phyloP scores from a whole-genome alignment of 2,797 vertebrate genomes.

The Vespertilio murinus region DNA sequence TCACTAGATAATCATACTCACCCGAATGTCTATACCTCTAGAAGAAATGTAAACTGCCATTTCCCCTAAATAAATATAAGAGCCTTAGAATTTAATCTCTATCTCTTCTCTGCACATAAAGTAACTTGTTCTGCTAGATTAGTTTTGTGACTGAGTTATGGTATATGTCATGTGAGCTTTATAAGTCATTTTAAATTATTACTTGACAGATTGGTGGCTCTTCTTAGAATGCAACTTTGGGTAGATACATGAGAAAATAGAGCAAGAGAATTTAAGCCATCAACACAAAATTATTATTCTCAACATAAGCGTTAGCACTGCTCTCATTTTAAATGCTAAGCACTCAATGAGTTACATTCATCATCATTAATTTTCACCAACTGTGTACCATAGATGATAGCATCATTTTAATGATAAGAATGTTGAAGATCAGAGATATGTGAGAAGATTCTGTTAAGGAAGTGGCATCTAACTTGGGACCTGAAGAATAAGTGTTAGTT shows the following conservation, averaged over 20 bases:
- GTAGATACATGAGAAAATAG: neutral
- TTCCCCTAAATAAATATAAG: constrained; percentile 1
- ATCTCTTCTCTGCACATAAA: neutral
- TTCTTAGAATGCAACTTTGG: neutral
- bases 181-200: neutral
- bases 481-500: neutral
- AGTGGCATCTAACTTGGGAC: neutral
- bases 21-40: neutral
- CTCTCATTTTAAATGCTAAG: neutral
- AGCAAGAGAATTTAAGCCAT: neutral
- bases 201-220: neutral
- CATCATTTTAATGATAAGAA: neutral
- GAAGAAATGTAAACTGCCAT: neutral
- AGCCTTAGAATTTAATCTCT: neutral
- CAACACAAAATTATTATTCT: neutral
- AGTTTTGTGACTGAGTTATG: neutral
- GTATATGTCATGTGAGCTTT: neutral
- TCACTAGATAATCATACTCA: neutral
- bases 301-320: neutral
- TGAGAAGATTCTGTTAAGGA: neutral
- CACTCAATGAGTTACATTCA: neutral
- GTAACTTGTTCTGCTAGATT: neutral
- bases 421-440: neutral
- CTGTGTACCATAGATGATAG: neutral
- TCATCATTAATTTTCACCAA: neutral